phyloP scores from a whole-genome alignment of 2,797 vertebrate species.

The Forpus xanthops region DNA sequence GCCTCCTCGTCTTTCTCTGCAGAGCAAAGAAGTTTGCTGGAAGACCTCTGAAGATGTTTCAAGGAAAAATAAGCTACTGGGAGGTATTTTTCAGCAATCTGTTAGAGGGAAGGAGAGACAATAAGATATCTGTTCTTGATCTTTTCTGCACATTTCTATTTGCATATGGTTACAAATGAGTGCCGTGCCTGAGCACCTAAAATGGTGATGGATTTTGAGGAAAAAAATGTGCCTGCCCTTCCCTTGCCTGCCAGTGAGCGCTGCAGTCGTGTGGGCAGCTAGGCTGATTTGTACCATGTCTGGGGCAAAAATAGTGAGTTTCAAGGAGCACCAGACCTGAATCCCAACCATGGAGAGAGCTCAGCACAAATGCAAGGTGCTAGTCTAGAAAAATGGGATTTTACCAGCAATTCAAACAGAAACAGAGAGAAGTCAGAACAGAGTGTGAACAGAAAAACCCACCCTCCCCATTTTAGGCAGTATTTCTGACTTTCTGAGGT shows the following conservation, averaged over 20 bases:
- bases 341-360: neutral
- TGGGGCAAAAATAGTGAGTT: neutral
- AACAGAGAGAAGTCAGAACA: neutral
- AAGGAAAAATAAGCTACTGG: neutral
- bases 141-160: neutral
- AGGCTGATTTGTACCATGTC: neutral
- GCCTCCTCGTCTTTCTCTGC: neutral
- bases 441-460: neutral
- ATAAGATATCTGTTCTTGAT: neutral
- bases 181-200: neutral
- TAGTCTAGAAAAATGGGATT: neutral
- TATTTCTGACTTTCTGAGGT: neutral
- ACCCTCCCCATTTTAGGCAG: neutral
- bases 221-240: neutral
- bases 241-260: neutral
- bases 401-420: neutral
- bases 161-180: neutral
- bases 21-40: neutral
- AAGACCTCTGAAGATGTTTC: neutral
- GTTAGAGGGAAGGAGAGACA: neutral
- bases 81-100: neutral
- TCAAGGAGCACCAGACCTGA: neutral
- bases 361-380: neutral
- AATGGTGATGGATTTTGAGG: neutral
- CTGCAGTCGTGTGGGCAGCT: fast-evolving